Base-by-base conservation (phyloP, 2,797 vertebrate species). In the Sebastes diploproa region DNA sequence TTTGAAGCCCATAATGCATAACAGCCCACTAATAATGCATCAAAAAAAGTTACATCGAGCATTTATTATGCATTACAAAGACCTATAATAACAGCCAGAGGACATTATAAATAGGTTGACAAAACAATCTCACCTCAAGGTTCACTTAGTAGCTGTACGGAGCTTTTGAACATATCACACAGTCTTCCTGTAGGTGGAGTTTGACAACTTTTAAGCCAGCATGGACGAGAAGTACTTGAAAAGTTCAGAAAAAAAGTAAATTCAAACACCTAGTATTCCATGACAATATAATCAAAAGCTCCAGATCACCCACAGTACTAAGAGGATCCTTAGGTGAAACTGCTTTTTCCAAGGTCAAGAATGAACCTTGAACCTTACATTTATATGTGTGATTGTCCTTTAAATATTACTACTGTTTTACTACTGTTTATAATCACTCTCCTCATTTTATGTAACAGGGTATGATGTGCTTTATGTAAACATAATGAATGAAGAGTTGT, bases 381-480 rank as follows among this genome's bases (percentile, higher is more conserved):
- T 56, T 29, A 20, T n/a, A 20, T 27, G 38, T 20, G 5, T 50
- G 1, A 1, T 1, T 18, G 10, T 23, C 18, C 27, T n/a, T 18
- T 52, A 52, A 52, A n/a, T 52, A n/a, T n/a, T n/a, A 52, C 20
- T 52, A 8, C 16, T 52, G 13, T 46, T 46, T 46, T 46, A 16
- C 16, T 46, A 52, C 18, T 50, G 27, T 61, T 61, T 32, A 54
- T 38, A 32, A 38, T 73, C 5, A 16, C 14, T 7, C 12, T 23
- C 22, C 52, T 58, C 14, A 59, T 50, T 42, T 74, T 13, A 55
- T 54, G 62, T 59, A 61, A 54, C 70, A 67, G 10, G 7, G 52
- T 77, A 62, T 52, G 66, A 72, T 13, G 22, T 54, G 8, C 30
- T 13, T 67, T 20, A 81, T 67, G n/a, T 55, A 69, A 78, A 71